These are phyloP conservation scores for Antheraea pernyi DNA, from an alignment of 1,140 invertebrate species.

Conservation along the genomic window DNA sequence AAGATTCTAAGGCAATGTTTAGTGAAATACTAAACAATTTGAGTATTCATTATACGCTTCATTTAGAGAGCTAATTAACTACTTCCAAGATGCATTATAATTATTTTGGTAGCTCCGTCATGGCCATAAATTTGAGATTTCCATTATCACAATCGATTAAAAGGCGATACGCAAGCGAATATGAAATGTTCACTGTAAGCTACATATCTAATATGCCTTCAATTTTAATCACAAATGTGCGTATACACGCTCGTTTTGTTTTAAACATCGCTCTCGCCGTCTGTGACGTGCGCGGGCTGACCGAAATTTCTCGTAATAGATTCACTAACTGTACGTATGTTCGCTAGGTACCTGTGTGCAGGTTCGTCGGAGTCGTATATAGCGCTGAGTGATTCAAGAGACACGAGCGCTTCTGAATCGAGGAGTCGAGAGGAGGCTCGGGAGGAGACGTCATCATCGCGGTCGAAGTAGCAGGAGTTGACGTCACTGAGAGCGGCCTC, in stretches of 20 bases:
- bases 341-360: conserved; percentile 87
- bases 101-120: conserved; percentile 29
- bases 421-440: conserved; percentile 88
- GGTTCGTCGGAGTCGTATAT: conserved; percentile 92
- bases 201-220: not conserved
- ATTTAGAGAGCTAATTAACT: conserved; percentile 47
- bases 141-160: conserved; percentile 35
- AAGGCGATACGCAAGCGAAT: conserved; percentile 18
- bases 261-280: conserved; percentile 83
- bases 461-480: conserved; percentile 90
- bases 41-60: conserved; percentile 49
- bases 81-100: conserved; percentile 12
- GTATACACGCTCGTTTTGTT: conserved; percentile 21
- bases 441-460: conserved; percentile 88
- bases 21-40: conserved; percentile 21
- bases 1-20: conserved; percentile 4
- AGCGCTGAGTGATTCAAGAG: conserved; percentile 88
- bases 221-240: conserved; percentile 5
- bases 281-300: conserved; percentile 82
- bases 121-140: conserved; percentile 31
- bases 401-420: conserved; percentile 87
- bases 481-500: conserved; percentile 92
- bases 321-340: conserved; percentile 87
- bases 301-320: conserved; percentile 88
- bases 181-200: not conserved